Conservation (phyloP, 2,797 vertebrate species). For the Aphelocoma californica region DNA sequence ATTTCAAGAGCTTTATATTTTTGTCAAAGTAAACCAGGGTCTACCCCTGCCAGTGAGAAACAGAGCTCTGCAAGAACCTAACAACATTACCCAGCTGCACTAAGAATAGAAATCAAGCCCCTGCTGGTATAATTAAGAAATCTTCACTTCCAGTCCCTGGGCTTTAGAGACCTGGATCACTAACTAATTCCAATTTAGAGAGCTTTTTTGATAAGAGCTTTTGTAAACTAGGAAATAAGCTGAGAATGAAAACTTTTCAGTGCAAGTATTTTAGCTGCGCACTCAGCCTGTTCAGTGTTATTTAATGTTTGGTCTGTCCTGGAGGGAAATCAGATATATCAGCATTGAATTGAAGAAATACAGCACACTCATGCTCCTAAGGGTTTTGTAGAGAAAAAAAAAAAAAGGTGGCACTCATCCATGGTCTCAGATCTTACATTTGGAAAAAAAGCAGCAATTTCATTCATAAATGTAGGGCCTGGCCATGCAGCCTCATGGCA, state of each 20-base stretch:
- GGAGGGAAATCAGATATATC: conserved; percentile 56
- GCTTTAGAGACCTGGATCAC: conserved; percentile 71
- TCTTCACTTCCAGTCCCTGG: conserved; percentile 71
- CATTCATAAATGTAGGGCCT: conserved; percentile 25
- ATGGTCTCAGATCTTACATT: neutral
- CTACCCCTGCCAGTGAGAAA: neutral
- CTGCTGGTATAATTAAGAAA: conserved; percentile 75
- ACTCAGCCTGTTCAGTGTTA: conserved; percentile 44
- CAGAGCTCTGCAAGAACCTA: conserved; percentile 39
- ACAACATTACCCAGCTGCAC: conserved; percentile 54
- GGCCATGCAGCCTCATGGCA: neutral
- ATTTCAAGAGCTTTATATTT: neutral
- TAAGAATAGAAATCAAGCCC: conserved; percentile 72
- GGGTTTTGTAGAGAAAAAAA: neutral
- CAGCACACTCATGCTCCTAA: neutral
- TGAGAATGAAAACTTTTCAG: conserved; percentile 57
- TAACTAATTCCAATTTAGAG: conserved; percentile 74
- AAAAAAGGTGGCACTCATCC: neutral
- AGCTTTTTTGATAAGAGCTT: conserved; percentile 69
- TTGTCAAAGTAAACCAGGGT: neutral
- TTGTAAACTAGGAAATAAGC: conserved; percentile 66
- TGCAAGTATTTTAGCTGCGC: neutral
- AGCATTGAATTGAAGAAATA: conserved; percentile 30
- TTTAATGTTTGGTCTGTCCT: conserved; percentile 54
- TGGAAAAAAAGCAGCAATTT: neutral